phyloP scores from a whole-genome alignment of 2,797 vertebrate species.

The Leuciscus waleckii region DNA sequence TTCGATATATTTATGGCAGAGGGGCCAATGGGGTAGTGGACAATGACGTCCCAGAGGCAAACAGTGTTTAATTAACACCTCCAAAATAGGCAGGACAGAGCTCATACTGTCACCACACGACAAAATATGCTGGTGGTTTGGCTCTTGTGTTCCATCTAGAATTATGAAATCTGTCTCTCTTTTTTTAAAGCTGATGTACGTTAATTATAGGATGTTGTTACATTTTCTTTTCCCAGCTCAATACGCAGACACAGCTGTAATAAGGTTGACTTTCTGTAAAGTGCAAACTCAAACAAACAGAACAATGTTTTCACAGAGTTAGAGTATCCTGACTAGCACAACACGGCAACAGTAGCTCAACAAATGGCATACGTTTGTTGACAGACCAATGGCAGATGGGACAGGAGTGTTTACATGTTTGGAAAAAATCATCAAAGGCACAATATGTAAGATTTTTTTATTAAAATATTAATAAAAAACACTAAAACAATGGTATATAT shows the following conservation, averaged over 20 bases:
- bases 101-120: slow-evolving; percentile 22
- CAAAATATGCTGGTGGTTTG: not conserved
- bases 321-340: not conserved
- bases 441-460: too few species aligned
- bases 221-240: not conserved
- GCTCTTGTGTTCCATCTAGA: not conserved
- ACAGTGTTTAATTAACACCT: slow-evolving; percentile 58
- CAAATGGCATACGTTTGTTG: not conserved
- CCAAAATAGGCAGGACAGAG: slow-evolving; percentile 48
- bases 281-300: not conserved
- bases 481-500: too few species aligned
- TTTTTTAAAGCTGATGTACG: not conserved
- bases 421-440: too few species aligned
- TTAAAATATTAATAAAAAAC: too few species aligned
- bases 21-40: slow-evolving; percentile 46
- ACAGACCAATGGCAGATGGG: not conserved
- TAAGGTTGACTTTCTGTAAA: not conserved
- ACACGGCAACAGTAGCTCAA: not conserved
- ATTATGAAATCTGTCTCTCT: not conserved
- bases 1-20: slow-evolving; percentile 49
- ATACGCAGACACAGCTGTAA: not conserved
- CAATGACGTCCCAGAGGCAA: slow-evolving; percentile 37
- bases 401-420: too few species aligned
- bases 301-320: too few species aligned
- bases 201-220: not conserved